Percentiles rank a stretch among this genome's conserved stretches.
These are phyloP conservation scores for Drosophila lowei DNA, from an alignment of 1,140 invertebrate genomes.

Conservation along the genomic window DNA sequence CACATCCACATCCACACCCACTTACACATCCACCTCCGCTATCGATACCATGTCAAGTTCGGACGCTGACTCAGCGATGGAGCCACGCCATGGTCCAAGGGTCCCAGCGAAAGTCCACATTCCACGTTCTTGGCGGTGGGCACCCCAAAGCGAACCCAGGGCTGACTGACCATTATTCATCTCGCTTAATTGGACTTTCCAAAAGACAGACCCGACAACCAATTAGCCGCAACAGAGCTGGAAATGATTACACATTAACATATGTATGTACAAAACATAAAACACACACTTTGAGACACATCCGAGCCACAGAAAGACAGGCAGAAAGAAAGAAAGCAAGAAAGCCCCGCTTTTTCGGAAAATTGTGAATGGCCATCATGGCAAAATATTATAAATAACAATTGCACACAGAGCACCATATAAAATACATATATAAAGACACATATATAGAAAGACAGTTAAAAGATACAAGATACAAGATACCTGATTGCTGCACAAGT, in stretches of 20 bases:
- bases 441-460: no score
- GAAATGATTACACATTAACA: constrained; percentile 56
- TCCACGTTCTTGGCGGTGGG: constrained; percentile 38
- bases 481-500: constrained; percentile 53
- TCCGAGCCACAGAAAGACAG: constrained; percentile 10
- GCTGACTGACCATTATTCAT: constrained; percentile 15
- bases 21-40: neutral
- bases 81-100: neutral
- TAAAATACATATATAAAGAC: neutral
- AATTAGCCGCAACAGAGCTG: constrained; percentile 53
- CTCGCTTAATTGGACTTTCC: constrained; percentile 69
- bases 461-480: no score
- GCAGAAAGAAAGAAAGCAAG: constrained; percentile 50
- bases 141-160: constrained; percentile 3
- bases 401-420: constrained; percentile 5
- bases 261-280: constrained; percentile 6
- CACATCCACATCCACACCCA: no score
- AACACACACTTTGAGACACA: constrained; percentile 28
- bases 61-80: neutral
- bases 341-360: constrained; percentile 45
- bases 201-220: constrained; percentile 63
- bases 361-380: constrained; percentile 47
- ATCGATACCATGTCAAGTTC: constrained; percentile 73
- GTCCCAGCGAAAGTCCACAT: constrained; percentile 56
- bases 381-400: constrained; percentile 37